These are phyloP conservation scores for Drosophila baimaii DNA, from an alignment of 1,140 invertebrate genomes.

Conservation along the genomic window DNA sequence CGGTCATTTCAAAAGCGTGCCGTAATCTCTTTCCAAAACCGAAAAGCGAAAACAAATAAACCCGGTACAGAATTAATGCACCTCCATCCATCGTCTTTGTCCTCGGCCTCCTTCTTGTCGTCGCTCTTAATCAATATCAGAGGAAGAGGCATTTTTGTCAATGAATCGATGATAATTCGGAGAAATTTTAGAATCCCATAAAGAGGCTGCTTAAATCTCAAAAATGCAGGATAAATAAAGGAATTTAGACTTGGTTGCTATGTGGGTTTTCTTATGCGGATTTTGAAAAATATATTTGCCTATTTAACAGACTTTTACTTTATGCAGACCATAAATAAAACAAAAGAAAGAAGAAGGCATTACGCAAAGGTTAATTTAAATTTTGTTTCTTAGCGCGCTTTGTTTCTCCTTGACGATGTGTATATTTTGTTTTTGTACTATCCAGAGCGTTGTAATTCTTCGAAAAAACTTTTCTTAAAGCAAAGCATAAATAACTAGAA, in stretches of 20 bases:
- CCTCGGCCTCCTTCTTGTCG: neutral
- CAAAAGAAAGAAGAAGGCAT: too few relatives aligned
- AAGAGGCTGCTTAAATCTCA: neutral
- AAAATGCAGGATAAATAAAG: neutral
- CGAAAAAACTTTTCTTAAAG: too few relatives aligned
- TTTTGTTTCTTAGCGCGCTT: too few relatives aligned
- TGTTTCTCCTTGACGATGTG: too few relatives aligned
- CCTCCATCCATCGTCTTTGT: conserved; percentile 6
- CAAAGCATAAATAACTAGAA: too few relatives aligned
- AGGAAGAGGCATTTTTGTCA: conserved; percentile 40
- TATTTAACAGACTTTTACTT: too few relatives aligned
- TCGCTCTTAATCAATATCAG: conserved; percentile 64
- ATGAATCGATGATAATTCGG: conserved; percentile 37
- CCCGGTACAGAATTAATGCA: conserved; percentile 19
- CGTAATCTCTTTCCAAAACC: conserved; percentile 31
- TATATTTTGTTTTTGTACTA: too few relatives aligned
- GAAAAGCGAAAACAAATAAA: conserved; percentile 12
- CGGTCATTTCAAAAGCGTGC: conserved; percentile 75
- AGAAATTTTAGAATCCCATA: conserved; percentile 6
- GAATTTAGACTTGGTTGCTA: neutral
- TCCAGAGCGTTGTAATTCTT: too few relatives aligned
- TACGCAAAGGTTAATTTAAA: too few relatives aligned
- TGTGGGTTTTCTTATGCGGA: too few relatives aligned
- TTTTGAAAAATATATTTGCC: too few relatives aligned
- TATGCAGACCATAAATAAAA: too few relatives aligned